A percentile compares a stretch with the other conserved stretches of the same genome.
Evolutionary conservation across 2,113 vertebrate genomes (phyloP).

Genomic region (Artemisiospiza belli): DNA sequence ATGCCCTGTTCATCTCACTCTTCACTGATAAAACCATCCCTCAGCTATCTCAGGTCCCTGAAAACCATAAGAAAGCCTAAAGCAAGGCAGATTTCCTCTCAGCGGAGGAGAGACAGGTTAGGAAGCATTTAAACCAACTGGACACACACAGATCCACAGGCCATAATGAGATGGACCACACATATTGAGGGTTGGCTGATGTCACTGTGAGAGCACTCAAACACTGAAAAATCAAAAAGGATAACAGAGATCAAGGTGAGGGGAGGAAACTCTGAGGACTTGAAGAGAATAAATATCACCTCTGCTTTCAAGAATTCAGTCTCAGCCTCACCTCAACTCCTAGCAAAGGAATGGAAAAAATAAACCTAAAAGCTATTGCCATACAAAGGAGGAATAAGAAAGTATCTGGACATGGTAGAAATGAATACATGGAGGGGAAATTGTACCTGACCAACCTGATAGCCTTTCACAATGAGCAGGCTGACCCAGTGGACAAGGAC

Average conservation of each 20-base stretch:
- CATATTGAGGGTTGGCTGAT: background rate
- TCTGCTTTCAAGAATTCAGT: background rate
- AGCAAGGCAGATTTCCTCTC: background rate
- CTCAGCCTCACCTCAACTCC: background rate
- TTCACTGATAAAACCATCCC: background rate
- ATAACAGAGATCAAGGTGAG: background rate
- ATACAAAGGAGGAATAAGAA: background rate
- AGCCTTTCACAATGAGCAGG: background rate
- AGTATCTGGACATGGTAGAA: background rate
- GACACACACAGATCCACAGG: background rate
- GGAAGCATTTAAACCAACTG: background rate
- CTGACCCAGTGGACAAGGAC: background rate
- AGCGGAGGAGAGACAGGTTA: background rate
- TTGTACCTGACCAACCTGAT: background rate
- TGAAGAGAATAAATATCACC: background rate
- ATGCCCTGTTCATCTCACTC: background rate
- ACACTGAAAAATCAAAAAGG: background rate
- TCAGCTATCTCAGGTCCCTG: background rate
- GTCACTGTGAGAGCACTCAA: background rate
- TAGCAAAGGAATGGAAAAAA: background rate
- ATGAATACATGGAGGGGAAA: background rate
- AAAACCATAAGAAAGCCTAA: background rate
- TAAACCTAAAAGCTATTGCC: background rate
- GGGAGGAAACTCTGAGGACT: background rate
- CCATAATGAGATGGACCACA: background rate